Conservation (phyloP, 2,888 invertebrate species). For the Venusia cambrica region DNA sequence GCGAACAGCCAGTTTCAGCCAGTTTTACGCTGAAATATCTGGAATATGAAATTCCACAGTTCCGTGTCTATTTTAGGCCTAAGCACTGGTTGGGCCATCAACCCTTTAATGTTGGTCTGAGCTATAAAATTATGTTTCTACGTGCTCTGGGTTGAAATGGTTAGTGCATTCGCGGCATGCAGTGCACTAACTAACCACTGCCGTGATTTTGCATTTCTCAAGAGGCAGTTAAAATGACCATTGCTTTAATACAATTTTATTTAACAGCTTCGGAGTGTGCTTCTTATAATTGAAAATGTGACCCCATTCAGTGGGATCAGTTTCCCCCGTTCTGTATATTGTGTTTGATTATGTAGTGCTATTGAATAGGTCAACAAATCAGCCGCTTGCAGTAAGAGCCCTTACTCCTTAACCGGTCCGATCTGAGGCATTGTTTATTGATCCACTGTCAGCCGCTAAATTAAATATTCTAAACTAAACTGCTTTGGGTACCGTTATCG, state of each 20-base stretch:
- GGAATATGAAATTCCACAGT: constrained; percentile 50
- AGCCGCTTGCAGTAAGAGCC: constrained; percentile 22
- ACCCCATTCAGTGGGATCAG: constrained; percentile 13
- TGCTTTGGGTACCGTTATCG: constrained; percentile 34
- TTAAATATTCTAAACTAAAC: constrained; percentile 37
- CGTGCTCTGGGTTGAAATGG: constrained; percentile 16
- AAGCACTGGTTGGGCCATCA: constrained; percentile 20
- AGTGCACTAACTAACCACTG: too few species aligned
- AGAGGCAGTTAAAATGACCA: constrained; percentile 15
- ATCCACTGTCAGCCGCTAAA: constrained; percentile 31
- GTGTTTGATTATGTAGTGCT: constrained; percentile 20
- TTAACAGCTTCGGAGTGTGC: too few species aligned
- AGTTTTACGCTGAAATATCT: constrained; percentile 31
- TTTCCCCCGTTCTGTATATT: constrained; percentile 16
- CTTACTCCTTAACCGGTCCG: constrained; percentile 24
- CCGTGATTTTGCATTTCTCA: constrained; percentile 20
- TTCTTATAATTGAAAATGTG: too few species aligned
- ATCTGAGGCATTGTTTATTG: constrained; percentile 34
- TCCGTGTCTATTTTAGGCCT: constrained; percentile 43
- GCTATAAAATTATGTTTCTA: constrained; percentile 24
- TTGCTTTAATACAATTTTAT: constrained; percentile 9
- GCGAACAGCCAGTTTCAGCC: constrained; percentile 12
- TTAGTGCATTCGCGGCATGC: constrained; percentile 16
- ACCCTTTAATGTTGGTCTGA: constrained; percentile 18
- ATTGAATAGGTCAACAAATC: constrained; percentile 30